These are phyloP conservation scores for Xanthorhoe designata DNA, from an alignment of 2,888 invertebrate species.

Conservation along the genomic window DNA sequence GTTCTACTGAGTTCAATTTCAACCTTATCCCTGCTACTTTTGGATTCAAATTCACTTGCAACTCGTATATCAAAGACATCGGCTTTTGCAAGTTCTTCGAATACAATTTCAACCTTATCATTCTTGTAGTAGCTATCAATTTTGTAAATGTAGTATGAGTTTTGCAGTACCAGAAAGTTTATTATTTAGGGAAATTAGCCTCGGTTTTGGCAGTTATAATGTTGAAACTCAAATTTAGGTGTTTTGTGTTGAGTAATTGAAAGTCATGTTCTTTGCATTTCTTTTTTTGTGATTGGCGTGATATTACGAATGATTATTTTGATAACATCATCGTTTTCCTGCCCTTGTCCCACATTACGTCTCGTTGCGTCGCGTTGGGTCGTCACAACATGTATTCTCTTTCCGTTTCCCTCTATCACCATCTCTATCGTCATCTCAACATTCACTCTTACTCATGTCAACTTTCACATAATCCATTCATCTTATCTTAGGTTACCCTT, in stretches of 20 bases:
- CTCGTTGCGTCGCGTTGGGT: too few relatives aligned
- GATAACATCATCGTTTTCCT: neutral
- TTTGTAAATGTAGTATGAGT: conserved; percentile 11
- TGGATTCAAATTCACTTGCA: conserved; percentile 28
- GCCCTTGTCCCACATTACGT: too few relatives aligned
- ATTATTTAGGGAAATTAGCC: conserved; percentile 21
- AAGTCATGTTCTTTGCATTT: neutral
- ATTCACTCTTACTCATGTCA: too few relatives aligned
- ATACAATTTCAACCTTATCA: conserved; percentile 48
- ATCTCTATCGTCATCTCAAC: too few relatives aligned
- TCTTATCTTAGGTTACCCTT: too few relatives aligned
- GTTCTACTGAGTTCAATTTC: conserved; percentile 44
- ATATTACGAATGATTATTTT: neutral
- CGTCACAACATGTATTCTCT: too few relatives aligned
- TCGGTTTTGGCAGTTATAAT: conserved; percentile 7
- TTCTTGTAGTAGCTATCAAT: conserved; percentile 25
- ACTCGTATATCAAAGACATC: conserved; percentile 17
- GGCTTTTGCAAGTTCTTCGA: conserved; percentile 22
- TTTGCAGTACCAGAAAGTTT: conserved; percentile 16
- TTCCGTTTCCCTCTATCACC: too few relatives aligned
- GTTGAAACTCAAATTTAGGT: conserved; percentile 9
- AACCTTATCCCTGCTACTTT: conserved; percentile 44
- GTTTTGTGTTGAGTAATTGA: neutral
- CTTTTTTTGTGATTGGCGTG: neutral
- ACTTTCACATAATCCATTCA: too few relatives aligned